Base-by-base conservation (phyloP, 2,888 invertebrate genomes). In the Acrobasis suavella region DNA sequence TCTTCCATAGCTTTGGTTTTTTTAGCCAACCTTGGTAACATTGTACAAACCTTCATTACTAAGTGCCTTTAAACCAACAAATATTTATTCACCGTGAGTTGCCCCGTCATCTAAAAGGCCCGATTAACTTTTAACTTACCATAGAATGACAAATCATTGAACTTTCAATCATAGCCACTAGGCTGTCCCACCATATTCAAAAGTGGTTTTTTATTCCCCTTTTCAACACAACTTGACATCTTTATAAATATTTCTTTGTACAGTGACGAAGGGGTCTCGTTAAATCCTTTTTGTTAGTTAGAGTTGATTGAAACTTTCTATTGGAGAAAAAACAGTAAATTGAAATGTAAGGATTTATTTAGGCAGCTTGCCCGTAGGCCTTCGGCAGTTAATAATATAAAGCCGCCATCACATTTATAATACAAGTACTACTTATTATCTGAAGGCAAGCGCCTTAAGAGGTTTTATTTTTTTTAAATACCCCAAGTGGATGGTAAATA, bases 191-290 rank as follows among this genome's bases (percentile, higher is more conserved):
- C 56, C 64, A 62, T 58, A 56, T 65, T 72, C 68, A 65, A 73
- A 70, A 65, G 59, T 56, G 67, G 71, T 77, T 76, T 76, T 72
- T 73, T 63, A 68, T 64, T 65, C 58, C 60, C 62, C 72, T 72
- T 73, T 72, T 70, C 61, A 60, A 69, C 58, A 60, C 42, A 46
- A 66, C 67, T 73, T 84, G 83, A 87, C 85, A 83, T 74, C 80
- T 85, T 87, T 81, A 75, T 79, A 80, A 85, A 85, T 79, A 80
- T 85, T 85, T 81, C 74, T 76, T 64, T 71, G 62, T 69, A 72
- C 73, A 73, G 72, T 83, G 83, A 78, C 78, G 73, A 69, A 78
- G 77, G 75, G 58, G 55, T 74, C 74, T 86, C 78, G 79, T 85
- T 81, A 81, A 64, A 55, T 51, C 59, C 66, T 72, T 72, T 72